Evolutionary conservation across 2,888 invertebrate species (phyloP), one percentile per base, ranked within the genome.

Genomic region (Myathropa florea): DNA sequence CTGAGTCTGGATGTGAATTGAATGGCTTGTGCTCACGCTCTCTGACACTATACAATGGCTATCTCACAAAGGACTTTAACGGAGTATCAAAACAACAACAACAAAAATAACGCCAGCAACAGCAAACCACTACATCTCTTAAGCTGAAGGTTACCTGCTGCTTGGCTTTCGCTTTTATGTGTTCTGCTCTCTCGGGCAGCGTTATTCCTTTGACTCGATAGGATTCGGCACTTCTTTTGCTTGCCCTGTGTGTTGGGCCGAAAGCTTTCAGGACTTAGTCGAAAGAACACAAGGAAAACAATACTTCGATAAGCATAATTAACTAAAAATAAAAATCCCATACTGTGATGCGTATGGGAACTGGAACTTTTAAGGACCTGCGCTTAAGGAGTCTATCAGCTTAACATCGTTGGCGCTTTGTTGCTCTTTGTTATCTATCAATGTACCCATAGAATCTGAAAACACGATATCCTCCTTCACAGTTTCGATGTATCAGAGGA

Each of bases 1-100:
- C 85, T 85, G 85, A 81, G 75, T 85, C 85, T 85, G 67, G 57
- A 68, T 70, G 55, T 67, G 76, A 81, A 80, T 76, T 76, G 81
- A 84, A 71, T 57, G 28, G 68, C 64, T 46, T 57, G 23, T 57
- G 23, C 57, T 30, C 57, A 81, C 81, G 65, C 63, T 71, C 77
- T 81, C 72, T 57, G 63, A n/a, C 53, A 63, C 65, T 55, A 23
- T 23, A 78, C 77, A 85, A 85, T 82, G 73, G 67, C 63, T 46
- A 84, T 39, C 63, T 53, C 46, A 79, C 59, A 84, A 85, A 73
- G 81, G 84, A 85, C 81, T 76, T 81, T 72, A 85, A 57, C 57
- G 73, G 53, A 73, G 73, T 64, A 85, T 63, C 76, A 75, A 55
- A 65, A 65, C 55, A 64, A 59, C 39, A 70, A 79, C 75, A 24